A percentile compares a stretch with the other conserved stretches of the same genome.
These are phyloP conservation scores for Glomeris maerens DNA, from an alignment of 1,140 invertebrate genomes.

Conservation along the genomic window DNA sequence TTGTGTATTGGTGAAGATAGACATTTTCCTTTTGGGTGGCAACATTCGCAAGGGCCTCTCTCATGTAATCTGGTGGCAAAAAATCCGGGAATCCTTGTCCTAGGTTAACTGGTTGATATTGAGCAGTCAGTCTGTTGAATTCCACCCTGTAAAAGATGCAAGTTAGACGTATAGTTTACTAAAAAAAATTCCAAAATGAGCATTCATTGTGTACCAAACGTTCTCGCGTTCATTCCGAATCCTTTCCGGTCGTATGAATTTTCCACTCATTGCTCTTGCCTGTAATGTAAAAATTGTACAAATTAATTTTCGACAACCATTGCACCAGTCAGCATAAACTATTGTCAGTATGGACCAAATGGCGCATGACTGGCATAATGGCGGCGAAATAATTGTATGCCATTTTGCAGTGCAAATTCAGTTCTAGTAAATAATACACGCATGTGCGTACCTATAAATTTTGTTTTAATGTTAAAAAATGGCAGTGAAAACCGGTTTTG, in stretches of 20 bases:
- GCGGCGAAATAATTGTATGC: too few relatives aligned
- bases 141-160: constrained; percentile 65
- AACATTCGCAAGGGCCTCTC: constrained; percentile 55
- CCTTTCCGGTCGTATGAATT: not conserved
- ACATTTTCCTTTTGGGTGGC: constrained; percentile 48
- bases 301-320: too few relatives aligned
- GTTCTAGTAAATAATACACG: too few relatives aligned
- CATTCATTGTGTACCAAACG: not conserved
- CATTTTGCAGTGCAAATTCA: too few relatives aligned
- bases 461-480: too few relatives aligned
- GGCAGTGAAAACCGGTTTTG: too few relatives aligned
- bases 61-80: constrained; percentile 66
- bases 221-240: not conserved
- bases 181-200: not conserved
- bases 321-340: too few relatives aligned
- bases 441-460: too few relatives aligned
- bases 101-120: constrained; percentile 84
- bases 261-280: not conserved
- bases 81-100: constrained; percentile 98
- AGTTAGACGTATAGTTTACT: not conserved
- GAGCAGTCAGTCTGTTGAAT: constrained; percentile 70
- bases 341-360: too few relatives aligned
- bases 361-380: too few relatives aligned
- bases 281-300: too few relatives aligned
- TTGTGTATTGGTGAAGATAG: constrained; percentile 73